Evolutionary conservation across 2,113 vertebrate species (phyloP).

Genomic region (Tragelaphus buxtoni): DNA sequence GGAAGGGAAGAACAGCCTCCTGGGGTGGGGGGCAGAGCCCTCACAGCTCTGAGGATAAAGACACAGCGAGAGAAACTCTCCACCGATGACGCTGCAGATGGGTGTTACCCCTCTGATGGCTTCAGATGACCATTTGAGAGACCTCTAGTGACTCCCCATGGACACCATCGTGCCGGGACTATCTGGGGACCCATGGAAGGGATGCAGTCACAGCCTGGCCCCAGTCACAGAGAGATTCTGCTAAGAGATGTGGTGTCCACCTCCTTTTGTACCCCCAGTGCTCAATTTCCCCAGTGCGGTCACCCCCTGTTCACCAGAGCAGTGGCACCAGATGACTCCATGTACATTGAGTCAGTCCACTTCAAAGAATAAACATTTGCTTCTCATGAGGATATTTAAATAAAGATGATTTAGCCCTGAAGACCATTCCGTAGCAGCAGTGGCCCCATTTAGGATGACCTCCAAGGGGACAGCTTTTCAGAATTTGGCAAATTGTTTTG

Average conservation of each 20-base stretch:
- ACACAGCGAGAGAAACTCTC: not conserved
- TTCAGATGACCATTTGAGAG: not conserved
- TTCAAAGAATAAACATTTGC: not conserved
- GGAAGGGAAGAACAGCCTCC: not conserved
- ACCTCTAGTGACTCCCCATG: rapidly evolving
- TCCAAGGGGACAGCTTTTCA: not conserved
- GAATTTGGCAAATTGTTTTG: not conserved
- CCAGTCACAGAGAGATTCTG: not conserved
- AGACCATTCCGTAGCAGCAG: not conserved
- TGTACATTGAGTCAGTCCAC: not conserved
- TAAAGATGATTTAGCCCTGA: not conserved
- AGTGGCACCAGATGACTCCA: not conserved
- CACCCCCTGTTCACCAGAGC: not conserved
- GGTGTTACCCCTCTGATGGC: not conserved
- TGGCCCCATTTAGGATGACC: not conserved
- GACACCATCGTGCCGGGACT: not conserved
- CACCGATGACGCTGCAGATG: not conserved
- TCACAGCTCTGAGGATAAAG: not conserved
- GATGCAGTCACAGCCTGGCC: not conserved
- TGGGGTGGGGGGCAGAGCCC: too few relatives aligned
- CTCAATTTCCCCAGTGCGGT: not conserved
- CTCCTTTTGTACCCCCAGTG: not conserved
- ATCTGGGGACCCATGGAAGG: not conserved
- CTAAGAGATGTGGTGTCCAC: not conserved
- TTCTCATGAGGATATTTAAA: not conserved